phyloP scores from a whole-genome alignment of 2,888 invertebrate species.

The Chloromyia formosa region DNA sequence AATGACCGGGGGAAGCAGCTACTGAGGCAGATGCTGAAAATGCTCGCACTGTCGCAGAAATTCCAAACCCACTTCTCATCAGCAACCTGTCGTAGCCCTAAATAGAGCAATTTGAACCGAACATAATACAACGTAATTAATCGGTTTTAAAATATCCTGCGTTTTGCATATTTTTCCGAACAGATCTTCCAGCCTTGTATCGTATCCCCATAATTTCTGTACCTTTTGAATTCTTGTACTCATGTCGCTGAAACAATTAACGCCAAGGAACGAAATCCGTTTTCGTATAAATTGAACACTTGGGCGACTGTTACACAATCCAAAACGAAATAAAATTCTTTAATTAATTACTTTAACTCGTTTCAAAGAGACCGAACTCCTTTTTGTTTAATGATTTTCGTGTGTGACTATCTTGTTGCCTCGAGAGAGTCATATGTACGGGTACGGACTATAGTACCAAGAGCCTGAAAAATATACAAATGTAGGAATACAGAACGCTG shows the following conservation, averaged over 20 bases:
- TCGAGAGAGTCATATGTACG: neutral
- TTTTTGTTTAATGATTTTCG: constrained; percentile 49
- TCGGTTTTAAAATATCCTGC: too few relatives aligned
- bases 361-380: constrained; percentile 48
- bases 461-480: neutral
- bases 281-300: constrained; percentile 14
- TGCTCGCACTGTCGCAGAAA: too few relatives aligned
- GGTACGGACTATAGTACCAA: neutral
- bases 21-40: too few relatives aligned
- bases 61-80: too few relatives aligned
- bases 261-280: neutral
- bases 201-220: neutral
- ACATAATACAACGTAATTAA: too few relatives aligned
- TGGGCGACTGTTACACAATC: neutral
- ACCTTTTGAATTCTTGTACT: neutral
- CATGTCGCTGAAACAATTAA: constrained; percentile 20
- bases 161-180: too few relatives aligned
- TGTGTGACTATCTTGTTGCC: constrained; percentile 42
- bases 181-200: neutral
- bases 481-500: neutral
- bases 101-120: too few relatives aligned
- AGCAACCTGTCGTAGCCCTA: too few relatives aligned
- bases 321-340: constrained; percentile 46
- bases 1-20: too few relatives aligned
- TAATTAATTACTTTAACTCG: constrained; percentile 49